A percentile compares a stretch with the other conserved stretches of the same genome.
Evolutionary conservation across 2,888 invertebrate genomes (phyloP).

Genomic region (Conomelus anceps): DNA sequence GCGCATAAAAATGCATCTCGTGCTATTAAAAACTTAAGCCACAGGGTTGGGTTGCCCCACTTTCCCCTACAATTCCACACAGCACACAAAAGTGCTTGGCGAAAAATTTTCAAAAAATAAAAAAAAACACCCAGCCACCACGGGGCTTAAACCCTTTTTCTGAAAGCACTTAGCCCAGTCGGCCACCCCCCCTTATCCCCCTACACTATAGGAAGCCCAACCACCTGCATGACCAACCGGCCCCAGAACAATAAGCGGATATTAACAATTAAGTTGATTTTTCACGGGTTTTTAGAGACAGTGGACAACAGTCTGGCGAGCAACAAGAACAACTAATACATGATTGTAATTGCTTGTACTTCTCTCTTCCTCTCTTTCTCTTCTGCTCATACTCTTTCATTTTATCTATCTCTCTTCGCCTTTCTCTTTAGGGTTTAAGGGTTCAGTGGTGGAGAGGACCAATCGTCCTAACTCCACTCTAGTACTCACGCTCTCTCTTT

Average conservation of each 20-base stretch:
- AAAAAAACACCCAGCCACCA: neutral
- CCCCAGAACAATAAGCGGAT: neutral
- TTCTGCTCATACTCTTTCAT: neutral
- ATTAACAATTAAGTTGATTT: neutral
- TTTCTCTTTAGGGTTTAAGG: too few relatives aligned
- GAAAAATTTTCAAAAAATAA: neutral
- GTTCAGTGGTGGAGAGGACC: too few relatives aligned
- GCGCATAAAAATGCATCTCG: neutral
- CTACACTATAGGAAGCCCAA: too few relatives aligned
- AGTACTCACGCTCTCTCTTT: neutral
- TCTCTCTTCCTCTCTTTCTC: neutral
- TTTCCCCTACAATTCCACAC: neutral
- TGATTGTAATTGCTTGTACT: neutral
- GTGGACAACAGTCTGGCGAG: neutral
- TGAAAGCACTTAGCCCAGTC: neutral
- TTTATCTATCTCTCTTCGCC: too few relatives aligned
- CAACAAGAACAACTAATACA: neutral
- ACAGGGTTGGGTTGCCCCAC: slow-evolving; percentile 24
- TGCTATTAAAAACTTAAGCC: slow-evolving; percentile 4
- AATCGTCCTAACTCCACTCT: too few relatives aligned
- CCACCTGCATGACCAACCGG: neutral
- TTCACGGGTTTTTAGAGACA: neutral
- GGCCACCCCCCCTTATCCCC: neutral
- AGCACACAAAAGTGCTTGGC: neutral
- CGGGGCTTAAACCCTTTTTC: neutral